A percentile compares a stretch with the other conserved stretches of the same genome.
These are phyloP conservation scores for Nomada flava DNA, from an alignment of 2,888 invertebrate genomes.

Conservation along the genomic window DNA sequence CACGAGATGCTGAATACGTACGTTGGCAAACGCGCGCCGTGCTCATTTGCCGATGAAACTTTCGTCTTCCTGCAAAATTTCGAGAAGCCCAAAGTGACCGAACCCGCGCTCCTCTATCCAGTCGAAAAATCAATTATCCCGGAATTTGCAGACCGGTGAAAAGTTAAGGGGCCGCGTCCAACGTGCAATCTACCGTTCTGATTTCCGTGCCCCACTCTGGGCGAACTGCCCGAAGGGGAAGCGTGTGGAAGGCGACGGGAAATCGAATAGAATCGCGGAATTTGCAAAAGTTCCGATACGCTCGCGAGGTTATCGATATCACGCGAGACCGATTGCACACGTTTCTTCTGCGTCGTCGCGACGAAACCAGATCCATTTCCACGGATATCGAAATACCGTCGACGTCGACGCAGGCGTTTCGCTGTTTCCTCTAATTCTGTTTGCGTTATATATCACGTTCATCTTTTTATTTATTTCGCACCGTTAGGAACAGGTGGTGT, in stretches of 20 bases:
- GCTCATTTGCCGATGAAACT: slow-evolving; percentile 12
- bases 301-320: slow-evolving; percentile 25
- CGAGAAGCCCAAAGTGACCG: neutral
- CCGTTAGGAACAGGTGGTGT: too few species aligned
- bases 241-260: neutral
- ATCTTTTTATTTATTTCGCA: too few species aligned
- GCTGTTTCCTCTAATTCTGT: too few species aligned
- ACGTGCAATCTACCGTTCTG: neutral
- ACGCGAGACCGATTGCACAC: slow-evolving; percentile 1
- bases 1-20: neutral
- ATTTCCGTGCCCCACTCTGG: too few species aligned
- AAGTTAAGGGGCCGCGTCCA: neutral
- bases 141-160: neutral
- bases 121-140: slow-evolving; percentile 17
- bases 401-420: neutral
- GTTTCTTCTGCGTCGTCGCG: neutral
- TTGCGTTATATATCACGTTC: too few species aligned
- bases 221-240: neutral
- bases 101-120: too few species aligned
- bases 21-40: neutral
- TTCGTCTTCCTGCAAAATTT: slow-evolving; percentile 13
- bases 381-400: neutral
- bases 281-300: slow-evolving; percentile 16
- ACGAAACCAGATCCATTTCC: neutral
- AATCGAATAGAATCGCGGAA: slow-evolving; percentile 25